Conservation (phyloP, 2,113 vertebrate genomes). For the Stigmatopora argus region DNA sequence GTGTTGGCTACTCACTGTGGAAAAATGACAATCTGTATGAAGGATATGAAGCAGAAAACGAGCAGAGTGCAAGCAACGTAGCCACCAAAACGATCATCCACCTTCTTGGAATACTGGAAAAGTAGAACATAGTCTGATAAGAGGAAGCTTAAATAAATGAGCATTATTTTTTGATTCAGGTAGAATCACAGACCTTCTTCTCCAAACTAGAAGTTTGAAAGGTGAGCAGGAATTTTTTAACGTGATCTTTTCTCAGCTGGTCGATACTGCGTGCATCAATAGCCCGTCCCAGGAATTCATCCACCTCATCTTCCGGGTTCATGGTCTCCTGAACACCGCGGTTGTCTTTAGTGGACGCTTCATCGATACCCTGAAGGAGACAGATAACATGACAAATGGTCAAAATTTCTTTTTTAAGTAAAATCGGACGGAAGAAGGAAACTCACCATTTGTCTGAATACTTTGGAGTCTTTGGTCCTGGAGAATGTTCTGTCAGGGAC, state of each 20-base stretch:
- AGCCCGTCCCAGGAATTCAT: slow-evolving; percentile 90
- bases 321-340: slow-evolving; percentile 86
- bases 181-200: slow-evolving; percentile 77
- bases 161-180: not conserved
- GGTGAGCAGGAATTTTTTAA: slow-evolving; percentile 91
- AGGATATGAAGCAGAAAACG: slow-evolving; percentile 93
- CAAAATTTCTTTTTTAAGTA: not conserved
- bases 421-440: not conserved
- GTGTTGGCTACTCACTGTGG: slow-evolving; percentile 79
- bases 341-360: slow-evolving; percentile 89
- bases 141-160: not conserved
- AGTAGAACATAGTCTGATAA: not conserved
- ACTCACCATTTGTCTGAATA: slow-evolving; percentile 95
- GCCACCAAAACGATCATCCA: slow-evolving; percentile 88
- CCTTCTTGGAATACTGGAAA: slow-evolving; percentile 86
- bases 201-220: slow-evolving; percentile 91
- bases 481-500: slow-evolving; percentile 88
- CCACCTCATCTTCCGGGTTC: slow-evolving; percentile 92
- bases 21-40: slow-evolving; percentile 87
- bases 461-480: slow-evolving; percentile 93
- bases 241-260: slow-evolving; percentile 92
- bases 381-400: not conserved
- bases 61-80: slow-evolving; percentile 89
- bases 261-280: slow-evolving; percentile 95
- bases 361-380: slow-evolving; percentile 71